phyloP scores from a whole-genome alignment of 2,888 invertebrate species.

The Clunio marinus region DNA sequence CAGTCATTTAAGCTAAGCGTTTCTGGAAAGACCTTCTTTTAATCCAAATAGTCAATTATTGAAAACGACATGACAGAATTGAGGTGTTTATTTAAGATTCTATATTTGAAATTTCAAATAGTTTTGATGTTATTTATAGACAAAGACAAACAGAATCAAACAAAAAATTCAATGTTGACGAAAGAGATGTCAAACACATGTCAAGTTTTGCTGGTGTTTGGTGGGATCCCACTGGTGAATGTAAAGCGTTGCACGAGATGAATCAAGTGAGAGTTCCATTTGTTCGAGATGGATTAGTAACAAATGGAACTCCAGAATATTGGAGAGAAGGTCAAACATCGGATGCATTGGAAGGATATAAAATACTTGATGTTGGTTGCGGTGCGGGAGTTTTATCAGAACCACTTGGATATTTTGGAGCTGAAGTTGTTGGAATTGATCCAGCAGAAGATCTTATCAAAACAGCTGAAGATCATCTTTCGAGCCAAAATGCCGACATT shows the following conservation, averaged over 20 bases:
- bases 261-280: conserved; percentile 70
- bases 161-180: conserved; percentile 56
- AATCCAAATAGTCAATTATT: too few species aligned
- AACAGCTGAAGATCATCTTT: conserved; percentile 61
- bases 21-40: too few species aligned
- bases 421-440: conserved; percentile 76
- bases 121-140: too few species aligned
- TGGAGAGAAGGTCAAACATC: conserved; percentile 50
- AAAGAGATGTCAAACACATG: conserved; percentile 59
- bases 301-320: conserved; percentile 49
- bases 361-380: conserved; percentile 85
- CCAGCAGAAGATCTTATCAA: conserved; percentile 66
- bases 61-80: too few species aligned
- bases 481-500: neutral
- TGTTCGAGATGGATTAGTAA: conserved; percentile 66
- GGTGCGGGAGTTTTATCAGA: conserved; percentile 80
- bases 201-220: conserved; percentile 60
- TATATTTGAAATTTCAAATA: too few species aligned
- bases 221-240: conserved; percentile 70
- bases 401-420: conserved; percentile 74
- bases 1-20: too few species aligned
- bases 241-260: conserved; percentile 68
- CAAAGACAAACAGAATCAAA: too few species aligned
- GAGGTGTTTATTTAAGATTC: too few species aligned
- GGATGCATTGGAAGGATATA: conserved; percentile 60